Evolutionary conservation across 2,888 invertebrate species (phyloP), one percentile per base, ranked within the genome.

Genomic region (Papilio gigon): DNA sequence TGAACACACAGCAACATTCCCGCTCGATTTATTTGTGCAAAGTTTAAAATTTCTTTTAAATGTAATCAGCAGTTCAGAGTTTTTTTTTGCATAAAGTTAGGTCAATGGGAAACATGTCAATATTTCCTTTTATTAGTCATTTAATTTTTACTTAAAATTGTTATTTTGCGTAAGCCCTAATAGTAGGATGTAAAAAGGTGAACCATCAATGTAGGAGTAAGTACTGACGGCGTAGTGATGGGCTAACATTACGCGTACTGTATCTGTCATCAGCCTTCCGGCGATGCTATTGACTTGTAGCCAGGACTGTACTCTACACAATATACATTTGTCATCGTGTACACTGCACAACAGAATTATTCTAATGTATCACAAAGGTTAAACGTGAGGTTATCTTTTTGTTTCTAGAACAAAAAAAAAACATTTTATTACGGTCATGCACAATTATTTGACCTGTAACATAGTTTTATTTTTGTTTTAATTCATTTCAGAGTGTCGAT

Each of bases 141-240:
- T n/a, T n/a, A n/a, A n/a, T n/a, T n/a, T n/a, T n/a, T n/a, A n/a
- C n/a, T n/a, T n/a, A n/a, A n/a, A n/a, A n/a, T n/a, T n/a, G n/a
- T n/a, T n/a, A n/a, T n/a, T n/a, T n/a, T n/a, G n/a, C n/a, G n/a
- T n/a, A n/a, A n/a, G n/a, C n/a, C n/a, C n/a, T n/a, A n/a, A n/a
- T n/a, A n/a, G n/a, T 12, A n/a, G 1, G 3, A 4, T 11, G 2
- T 25, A 44, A 68, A 64, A 69, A 68, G 70, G 73, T 78, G 80
- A 87, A 88, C 84, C 78, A 86, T 87, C 87, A 84, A 75, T 72
- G 73, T 73, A n/a, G n/a, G n/a, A n/a, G n/a, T n/a, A n/a, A n/a
- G n/a, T n/a, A n/a, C n/a, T n/a, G n/a, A n/a, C n/a, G n/a, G n/a
- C n/a, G n/a, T n/a, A 75, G 75, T 77, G 80, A 77, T 80, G 79